Evolutionary conservation across 2,888 invertebrate genomes (phyloP).

Genomic region (Cantharis rufa): DNA sequence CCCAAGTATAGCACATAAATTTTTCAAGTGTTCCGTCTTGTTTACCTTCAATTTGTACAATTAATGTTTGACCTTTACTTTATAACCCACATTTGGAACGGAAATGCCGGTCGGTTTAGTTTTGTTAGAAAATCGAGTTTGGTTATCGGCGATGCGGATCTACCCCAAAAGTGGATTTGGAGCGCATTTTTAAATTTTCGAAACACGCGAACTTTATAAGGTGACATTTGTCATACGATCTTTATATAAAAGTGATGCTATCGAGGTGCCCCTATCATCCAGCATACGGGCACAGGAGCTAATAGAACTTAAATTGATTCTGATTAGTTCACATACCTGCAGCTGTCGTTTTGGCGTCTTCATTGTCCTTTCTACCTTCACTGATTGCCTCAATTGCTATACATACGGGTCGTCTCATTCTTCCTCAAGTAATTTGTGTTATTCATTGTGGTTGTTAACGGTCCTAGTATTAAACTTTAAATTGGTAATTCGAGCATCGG

Average conservation of each 20-base stretch:
- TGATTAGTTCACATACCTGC: constrained; percentile 57
- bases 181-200: constrained; percentile 16
- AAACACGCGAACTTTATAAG: constrained; percentile 27
- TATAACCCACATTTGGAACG: neutral
- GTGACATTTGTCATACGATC: constrained; percentile 38
- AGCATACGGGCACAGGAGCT: constrained; percentile 48
- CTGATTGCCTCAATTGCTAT: constrained; percentile 47
- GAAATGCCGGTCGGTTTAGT: neutral
- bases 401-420: constrained; percentile 42
- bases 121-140: neutral
- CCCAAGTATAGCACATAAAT: neutral
- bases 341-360: constrained; percentile 50
- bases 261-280: constrained; percentile 49
- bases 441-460: constrained; percentile 22
- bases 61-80: neutral
- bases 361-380: constrained; percentile 39
- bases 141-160: constrained; percentile 6
- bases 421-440: constrained; percentile 28
- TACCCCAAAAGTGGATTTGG: constrained; percentile 19
- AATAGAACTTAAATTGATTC: constrained; percentile 56
- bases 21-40: neutral
- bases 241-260: constrained; percentile 32
- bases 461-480: constrained; percentile 4
- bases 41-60: neutral
- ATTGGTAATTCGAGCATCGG: constrained; percentile 4